Evolutionary conservation across 2,888 invertebrate genomes (phyloP), one percentile per base, ranked within the genome.

Genomic region (Quadriops clusia): DNA sequence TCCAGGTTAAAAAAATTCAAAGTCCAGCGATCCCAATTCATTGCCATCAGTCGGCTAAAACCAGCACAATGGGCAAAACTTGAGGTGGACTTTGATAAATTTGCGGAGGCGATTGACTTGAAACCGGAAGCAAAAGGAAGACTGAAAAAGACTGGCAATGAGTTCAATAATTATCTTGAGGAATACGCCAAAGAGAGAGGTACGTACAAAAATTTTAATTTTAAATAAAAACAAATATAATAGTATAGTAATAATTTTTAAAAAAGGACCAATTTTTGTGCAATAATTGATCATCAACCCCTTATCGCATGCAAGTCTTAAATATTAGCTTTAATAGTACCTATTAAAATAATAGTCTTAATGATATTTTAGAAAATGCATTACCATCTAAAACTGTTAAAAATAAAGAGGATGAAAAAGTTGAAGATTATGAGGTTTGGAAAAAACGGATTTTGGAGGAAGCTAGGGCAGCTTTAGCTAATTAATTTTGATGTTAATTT

Each of bases 341-440:
- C n/a, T 30, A 11, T 24, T 13, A 7, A 30, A 25, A 4, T 31
- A 20, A 17, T 14, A 25, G 8, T 31, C 3, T 4, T 23, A 17
- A 21, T 15, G 7, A 6, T 32, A 15, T 29, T 17, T 34, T 15
- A n/a, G n/a, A n/a, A n/a, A n/a, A n/a, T n/a, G n/a, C n/a, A n/a
- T n/a, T n/a, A n/a, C n/a, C n/a, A n/a, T n/a, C n/a, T n/a, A n/a
- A n/a, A n/a, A 15, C 14, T 11, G 9, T 16, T 15, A 17, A 22
- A 1, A 23, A 14, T 8, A 15, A 12, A 27, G 32, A 33, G 13
- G 24, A 36, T 21, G 34, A 33, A 26, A 45, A 46, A 33, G 45
- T 61, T 24, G 76, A 77, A 50, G 61, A 69, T 1, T 77, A 77
- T 38, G 68, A 72, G 33, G 63, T 62, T 8, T 77, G 77, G 77